Evolutionary conservation across 2,888 invertebrate species (phyloP), one percentile per base, ranked within the genome.

Genomic region (Drosophila hawaiiensis): DNA sequence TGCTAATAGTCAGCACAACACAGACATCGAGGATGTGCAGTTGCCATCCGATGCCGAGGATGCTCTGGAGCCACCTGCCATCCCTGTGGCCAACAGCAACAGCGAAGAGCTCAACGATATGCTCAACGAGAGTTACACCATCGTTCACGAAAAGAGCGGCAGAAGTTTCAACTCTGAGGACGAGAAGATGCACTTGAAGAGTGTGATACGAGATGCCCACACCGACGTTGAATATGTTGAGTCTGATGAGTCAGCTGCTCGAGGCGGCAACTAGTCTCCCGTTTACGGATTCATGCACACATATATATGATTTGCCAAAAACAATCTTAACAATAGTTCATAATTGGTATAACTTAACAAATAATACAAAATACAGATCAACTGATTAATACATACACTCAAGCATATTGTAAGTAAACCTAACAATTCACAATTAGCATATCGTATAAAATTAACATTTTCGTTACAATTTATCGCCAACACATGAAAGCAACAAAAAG

Each of bases 191-290:
- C 94, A 95, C 83, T 92, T 95, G 14, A 95, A 95, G 91, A 94
- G 94, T 55, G 92, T 94, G 72, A 91, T 92, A 56, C 90, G 91
- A 35, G 94, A 94, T 63, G 92, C 92, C 33, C 91, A 93, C 59
- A 95, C 95, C 6, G 95, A 95, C 87, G 91, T 94, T 60, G 95
- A 95, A 89, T 95, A 95, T 84, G 88, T 94, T 59, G 94, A 94
- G 55, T 92, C 92, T 22, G 93, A 93, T 65, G 93, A 93, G 73
- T 86, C 89, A 56, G 83, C 83, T 31, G 89, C 91, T 49, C 82
- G 83, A 75, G 91, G 89, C 71, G 85, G 86, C 83, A 92, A 92
- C 73, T 92, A 91, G 70, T 67, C 52, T 37, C 16, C 28, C 54
- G 31, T 61, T 41, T 50, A 22, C 28, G 19, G 39, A 50, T 58